Percentiles rank a stretch among this genome's conserved stretches.
phyloP scores from a whole-genome alignment of 2,113 vertebrate genomes.

The Dissostichus mawsoni region DNA sequence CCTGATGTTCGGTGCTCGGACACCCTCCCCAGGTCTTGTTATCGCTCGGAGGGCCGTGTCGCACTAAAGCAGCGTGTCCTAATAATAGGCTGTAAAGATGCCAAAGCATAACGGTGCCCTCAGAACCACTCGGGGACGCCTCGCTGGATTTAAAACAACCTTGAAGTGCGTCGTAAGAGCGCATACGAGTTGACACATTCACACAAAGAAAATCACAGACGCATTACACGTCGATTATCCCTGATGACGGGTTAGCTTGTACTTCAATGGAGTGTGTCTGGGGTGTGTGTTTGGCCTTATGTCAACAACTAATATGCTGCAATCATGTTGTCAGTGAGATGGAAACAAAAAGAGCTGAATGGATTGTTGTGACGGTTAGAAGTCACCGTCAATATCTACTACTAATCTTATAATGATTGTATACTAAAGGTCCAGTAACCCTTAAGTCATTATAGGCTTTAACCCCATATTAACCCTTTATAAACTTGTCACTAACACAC shows the following conservation, averaged over 20 bases:
- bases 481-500: neutral
- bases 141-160: slow-evolving; percentile 39
- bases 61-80: slow-evolving; percentile 32
- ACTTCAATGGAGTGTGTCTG: slow-evolving; percentile 21
- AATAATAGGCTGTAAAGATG: slow-evolving; percentile 52
- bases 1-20: slow-evolving; percentile 30
- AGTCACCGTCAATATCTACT: neutral
- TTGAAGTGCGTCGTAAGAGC: slow-evolving; percentile 18
- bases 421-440: neutral
- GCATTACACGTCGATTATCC: slow-evolving; percentile 38
- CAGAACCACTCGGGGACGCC: neutral
- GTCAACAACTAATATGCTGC: slow-evolving; percentile 9
- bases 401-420: neutral
- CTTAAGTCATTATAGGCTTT: neutral
- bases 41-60: slow-evolving; percentile 15
- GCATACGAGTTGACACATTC: slow-evolving; percentile 44
- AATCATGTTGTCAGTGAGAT: neutral
- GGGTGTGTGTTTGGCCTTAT: slow-evolving; percentile 4
- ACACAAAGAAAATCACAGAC: slow-evolving; percentile 21
- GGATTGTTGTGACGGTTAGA: neutral
- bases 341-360: neutral
- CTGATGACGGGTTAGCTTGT: slow-evolving; percentile 24
- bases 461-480: neutral
- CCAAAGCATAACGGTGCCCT: slow-evolving; percentile 30
- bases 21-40: slow-evolving; percentile 43